These are phyloP conservation scores for Eulemur rubriventer DNA, from an alignment of 2,797 vertebrate species.

Conservation along the genomic window DNA sequence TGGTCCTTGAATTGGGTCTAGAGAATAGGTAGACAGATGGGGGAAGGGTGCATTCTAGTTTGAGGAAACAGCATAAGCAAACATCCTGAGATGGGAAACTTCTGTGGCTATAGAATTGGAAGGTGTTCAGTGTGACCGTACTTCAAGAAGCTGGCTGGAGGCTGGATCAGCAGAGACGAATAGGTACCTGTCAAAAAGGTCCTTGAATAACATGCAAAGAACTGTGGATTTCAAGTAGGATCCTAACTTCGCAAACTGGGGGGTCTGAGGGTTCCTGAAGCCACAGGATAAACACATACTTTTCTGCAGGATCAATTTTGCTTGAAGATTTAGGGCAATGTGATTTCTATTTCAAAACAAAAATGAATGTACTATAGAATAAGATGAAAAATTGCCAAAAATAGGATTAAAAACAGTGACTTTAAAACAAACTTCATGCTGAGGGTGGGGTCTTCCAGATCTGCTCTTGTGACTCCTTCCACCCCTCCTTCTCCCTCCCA, in stretches of 20 bases:
- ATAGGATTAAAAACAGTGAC: not conserved
- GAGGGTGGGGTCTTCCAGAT: not conserved
- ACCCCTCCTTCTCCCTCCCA: not conserved
- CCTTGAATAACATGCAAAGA: not conserved
- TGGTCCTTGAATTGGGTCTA: not conserved
- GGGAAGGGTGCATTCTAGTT: not conserved
- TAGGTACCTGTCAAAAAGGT: not conserved
- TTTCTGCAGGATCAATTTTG: not conserved
- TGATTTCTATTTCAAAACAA: constrained; percentile 36
- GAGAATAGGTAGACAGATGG: not conserved
- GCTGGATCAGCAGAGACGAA: not conserved
- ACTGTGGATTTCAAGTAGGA: not conserved
- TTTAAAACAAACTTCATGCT: not conserved
- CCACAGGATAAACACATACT: not conserved
- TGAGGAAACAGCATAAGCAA: not conserved
- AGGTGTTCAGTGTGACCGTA: not conserved
- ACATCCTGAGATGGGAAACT: not conserved
- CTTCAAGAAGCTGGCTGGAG: not conserved
- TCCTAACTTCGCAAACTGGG: not conserved
- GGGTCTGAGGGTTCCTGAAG: not conserved
- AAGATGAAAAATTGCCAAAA: constrained; percentile 14
- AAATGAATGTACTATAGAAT: not conserved
- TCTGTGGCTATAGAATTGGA: not conserved
- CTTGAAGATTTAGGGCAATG: not conserved
- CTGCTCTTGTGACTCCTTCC: not conserved